Base-by-base conservation (phyloP, 2,888 invertebrate genomes). In the Bhutanitis thaidina region DNA sequence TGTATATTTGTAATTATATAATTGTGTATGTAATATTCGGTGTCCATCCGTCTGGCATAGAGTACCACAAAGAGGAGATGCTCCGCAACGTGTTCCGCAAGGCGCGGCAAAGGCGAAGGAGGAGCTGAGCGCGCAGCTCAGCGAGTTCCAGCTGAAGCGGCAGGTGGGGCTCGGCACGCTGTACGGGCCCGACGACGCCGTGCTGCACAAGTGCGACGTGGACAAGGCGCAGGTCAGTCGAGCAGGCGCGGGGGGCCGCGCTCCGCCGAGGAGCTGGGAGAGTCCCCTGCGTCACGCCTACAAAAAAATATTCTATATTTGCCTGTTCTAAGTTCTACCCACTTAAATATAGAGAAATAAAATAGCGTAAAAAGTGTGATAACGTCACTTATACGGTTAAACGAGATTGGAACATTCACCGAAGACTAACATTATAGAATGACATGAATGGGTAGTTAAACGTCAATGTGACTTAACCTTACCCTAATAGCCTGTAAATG, bases 81-180 rank as follows among this genome's bases (percentile, higher is more conserved):
- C 90, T 98, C 46, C 92, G 97, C 49, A 94, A 94, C 78, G 95
- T 96, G 56, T 99, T 99, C 79, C 93, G 94, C 86, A 96, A 97
- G 68, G 97, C 98, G 44, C 91, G 98, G 34, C 92, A 93, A 59
- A 93, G 94, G 96, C 97, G 5, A 94, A 94, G 68, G 94, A 95
- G 61, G 96, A 96, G 74, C 86, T 97, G 44, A 92, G 93, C 46
- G 93, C 93, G 62, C 94, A 95, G 67, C 88, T 98, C 44, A 92
- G 92, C 25, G 97, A 97, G 77, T 96, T 96, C 83, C 94, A 97
- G 71, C 94, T 94, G 64, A 98, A 98, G 81, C 90, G 97, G 61
- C 96, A 94, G 32, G 95, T 97, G 30, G 98, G 98, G 1, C 89
- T 98, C 54, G 97, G 95, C 10, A 94, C 94, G 43, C 92, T 98